A percentile compares a stretch with the other conserved stretches of the same genome.
phyloP scores from a whole-genome alignment of 2,797 vertebrate species.

The Florisuga fusca region DNA sequence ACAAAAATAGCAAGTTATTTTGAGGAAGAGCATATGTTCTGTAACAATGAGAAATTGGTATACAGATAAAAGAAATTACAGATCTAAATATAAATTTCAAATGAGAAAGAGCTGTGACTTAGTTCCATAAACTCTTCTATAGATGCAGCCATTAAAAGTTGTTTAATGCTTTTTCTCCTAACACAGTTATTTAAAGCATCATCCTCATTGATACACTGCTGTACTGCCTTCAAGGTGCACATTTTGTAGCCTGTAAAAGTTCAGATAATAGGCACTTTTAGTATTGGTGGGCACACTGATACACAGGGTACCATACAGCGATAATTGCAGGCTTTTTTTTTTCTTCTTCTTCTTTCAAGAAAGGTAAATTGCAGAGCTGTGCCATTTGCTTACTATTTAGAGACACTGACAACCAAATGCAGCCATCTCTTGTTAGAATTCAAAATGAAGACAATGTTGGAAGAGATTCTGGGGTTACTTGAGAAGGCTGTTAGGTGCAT shows the following conservation, averaged over 20 bases:
- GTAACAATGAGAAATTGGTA: conserved; percentile 78
- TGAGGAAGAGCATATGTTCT: conserved; percentile 81
- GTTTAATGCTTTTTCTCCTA: conserved; percentile 15
- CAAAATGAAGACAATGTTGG: background rate
- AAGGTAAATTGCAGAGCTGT: background rate
- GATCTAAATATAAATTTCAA: conserved; percentile 63
- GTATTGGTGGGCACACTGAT: background rate
- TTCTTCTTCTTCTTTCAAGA: background rate
- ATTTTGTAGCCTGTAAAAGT: background rate
- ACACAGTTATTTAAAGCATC: conserved; percentile 1
- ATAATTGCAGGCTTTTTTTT: background rate
- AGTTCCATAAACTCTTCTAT: background rate
- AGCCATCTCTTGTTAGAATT: background rate
- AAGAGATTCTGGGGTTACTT: background rate
- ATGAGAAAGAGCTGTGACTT: conserved; percentile 28
- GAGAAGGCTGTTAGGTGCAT: background rate
- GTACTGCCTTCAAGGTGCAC: background rate
- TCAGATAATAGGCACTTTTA: conserved; percentile 4
- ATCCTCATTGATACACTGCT: background rate
- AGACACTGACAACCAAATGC: background rate
- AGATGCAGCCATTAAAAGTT: conserved; percentile 13
- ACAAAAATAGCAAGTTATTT: conserved; percentile 82
- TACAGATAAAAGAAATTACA: conserved; percentile 72
- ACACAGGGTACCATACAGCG: background rate
- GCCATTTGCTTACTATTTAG: conserved; percentile 13